Percentiles rank a stretch among this genome's conserved stretches.
phyloP scores from a whole-genome alignment of 2,113 vertebrate genomes.

The Neolamprologus longior region DNA sequence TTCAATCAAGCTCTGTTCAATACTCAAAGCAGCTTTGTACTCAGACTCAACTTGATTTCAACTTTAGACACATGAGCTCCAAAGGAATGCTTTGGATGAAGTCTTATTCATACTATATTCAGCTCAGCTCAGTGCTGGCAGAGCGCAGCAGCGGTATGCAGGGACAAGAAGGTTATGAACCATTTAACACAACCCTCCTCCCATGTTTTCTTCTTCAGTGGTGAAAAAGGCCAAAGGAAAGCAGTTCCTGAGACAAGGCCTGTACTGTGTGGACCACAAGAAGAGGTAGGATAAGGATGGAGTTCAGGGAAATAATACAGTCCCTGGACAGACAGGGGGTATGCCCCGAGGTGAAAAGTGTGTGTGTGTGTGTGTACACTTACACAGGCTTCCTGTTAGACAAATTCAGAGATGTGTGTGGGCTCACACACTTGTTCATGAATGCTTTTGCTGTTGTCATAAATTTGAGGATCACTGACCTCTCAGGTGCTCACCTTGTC shows the following conservation, averaged over 20 bases:
- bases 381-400: not conserved
- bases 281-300: not conserved
- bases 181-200: conserved; percentile 21
- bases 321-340: not conserved
- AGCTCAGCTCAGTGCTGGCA: not conserved
- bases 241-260: conserved; percentile 18
- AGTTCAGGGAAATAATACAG: not conserved
- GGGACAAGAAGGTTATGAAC: conserved; percentile 23
- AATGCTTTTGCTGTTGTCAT: not conserved
- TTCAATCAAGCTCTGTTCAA: not conserved
- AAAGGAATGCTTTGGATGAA: not conserved
- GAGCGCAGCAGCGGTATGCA: not conserved
- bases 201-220: conserved; percentile 2
- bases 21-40: not conserved
- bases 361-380: not conserved
- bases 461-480: not conserved
- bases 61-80: not conserved
- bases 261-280: conserved; percentile 6
- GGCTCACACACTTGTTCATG: not conserved
- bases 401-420: not conserved
- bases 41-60: not conserved
- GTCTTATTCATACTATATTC: conserved; percentile 9
- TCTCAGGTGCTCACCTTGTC: not conserved
- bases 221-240: conserved; percentile 1
- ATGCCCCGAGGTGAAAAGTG: not conserved